Evolutionary conservation across 1,140 invertebrate genomes (phyloP).

Genomic region (Drosophila equinoxialis): DNA sequence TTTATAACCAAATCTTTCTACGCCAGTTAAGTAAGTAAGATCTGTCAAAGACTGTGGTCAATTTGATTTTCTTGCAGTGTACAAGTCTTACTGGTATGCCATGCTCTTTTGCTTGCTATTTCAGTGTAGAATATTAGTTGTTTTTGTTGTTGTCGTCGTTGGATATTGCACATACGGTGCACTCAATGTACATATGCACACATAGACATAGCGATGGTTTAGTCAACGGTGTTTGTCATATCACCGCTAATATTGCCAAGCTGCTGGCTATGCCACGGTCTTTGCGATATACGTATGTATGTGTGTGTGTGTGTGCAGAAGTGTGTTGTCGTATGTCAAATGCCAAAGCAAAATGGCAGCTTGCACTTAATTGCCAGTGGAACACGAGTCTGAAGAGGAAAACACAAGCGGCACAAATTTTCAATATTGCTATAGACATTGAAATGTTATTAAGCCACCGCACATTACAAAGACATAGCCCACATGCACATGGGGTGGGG

Average conservation of each 20-base stretch:
- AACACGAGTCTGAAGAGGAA: conserved; percentile 30
- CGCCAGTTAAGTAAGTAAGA: too few relatives aligned
- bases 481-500: background rate
- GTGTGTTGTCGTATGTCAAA: conserved; percentile 53
- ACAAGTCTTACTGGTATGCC: conserved; percentile 7
- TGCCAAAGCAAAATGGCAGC: conserved; percentile 48
- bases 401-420: conserved; percentile 48
- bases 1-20: too few relatives aligned
- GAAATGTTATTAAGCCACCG: conserved; percentile 55
- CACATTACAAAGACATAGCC: conserved; percentile 45
- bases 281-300: conserved; percentile 32
- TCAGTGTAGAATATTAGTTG: background rate
- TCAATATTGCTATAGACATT: conserved; percentile 59
- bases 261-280: conserved; percentile 32
- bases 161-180: conserved; percentile 35
- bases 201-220: conserved; percentile 28
- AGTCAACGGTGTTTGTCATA: conserved; percentile 64
- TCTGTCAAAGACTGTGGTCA: too few relatives aligned
- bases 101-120: background rate
- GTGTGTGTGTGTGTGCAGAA: conserved; percentile 10
- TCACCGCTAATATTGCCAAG: conserved; percentile 70
- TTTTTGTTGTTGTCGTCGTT: conserved; percentile 7
- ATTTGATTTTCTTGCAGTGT: conserved; percentile 13
- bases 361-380: conserved; percentile 71
- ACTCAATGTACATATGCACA: conserved; percentile 45